These are phyloP conservation scores for Scaptomyza reducta DNA, from an alignment of 2,888 invertebrate species.

Conservation along the genomic window DNA sequence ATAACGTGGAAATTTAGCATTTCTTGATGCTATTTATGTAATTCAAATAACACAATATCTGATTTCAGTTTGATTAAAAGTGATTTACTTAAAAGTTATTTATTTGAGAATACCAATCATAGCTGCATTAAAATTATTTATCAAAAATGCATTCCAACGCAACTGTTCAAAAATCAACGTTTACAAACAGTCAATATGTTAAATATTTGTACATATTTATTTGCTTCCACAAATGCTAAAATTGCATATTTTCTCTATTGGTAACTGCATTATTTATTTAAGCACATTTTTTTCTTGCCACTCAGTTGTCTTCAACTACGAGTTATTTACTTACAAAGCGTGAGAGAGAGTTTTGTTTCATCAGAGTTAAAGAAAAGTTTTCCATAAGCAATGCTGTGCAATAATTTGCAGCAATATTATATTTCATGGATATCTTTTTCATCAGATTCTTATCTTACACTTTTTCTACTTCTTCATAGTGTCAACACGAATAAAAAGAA, in stretches of 20 bases:
- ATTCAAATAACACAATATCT: too few species aligned
- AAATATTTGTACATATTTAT: not conserved
- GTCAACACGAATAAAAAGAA: slow-evolving; percentile 36
- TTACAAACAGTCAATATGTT: too few species aligned
- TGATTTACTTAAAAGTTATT: too few species aligned
- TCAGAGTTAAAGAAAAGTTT: slow-evolving; percentile 47
- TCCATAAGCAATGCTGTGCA: slow-evolving; percentile 51
- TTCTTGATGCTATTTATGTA: too few species aligned
- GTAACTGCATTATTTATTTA: not conserved
- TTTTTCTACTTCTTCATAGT: slow-evolving; percentile 6
- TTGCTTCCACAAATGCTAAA: not conserved
- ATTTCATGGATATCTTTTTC: slow-evolving; percentile 48
- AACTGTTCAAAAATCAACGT: too few species aligned
- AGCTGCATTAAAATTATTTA: too few species aligned
- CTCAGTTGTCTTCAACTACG: not conserved
- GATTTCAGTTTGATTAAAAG: too few species aligned
- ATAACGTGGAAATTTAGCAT: too few species aligned
- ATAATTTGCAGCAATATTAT: slow-evolving; percentile 67
- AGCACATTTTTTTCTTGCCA: not conserved
- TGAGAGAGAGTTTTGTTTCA: slow-evolving; percentile 1
- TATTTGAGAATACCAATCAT: too few species aligned
- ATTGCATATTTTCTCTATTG: not conserved
- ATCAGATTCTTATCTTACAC: slow-evolving; percentile 8
- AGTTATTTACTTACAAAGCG: slow-evolving; percentile 10
- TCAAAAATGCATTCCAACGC: too few species aligned